Percentiles rank a stretch among this genome's conserved stretches.
Evolutionary conservation across 1,140 invertebrate genomes (phyloP).

Genomic region (Caenorhabditis inopinata): DNA sequence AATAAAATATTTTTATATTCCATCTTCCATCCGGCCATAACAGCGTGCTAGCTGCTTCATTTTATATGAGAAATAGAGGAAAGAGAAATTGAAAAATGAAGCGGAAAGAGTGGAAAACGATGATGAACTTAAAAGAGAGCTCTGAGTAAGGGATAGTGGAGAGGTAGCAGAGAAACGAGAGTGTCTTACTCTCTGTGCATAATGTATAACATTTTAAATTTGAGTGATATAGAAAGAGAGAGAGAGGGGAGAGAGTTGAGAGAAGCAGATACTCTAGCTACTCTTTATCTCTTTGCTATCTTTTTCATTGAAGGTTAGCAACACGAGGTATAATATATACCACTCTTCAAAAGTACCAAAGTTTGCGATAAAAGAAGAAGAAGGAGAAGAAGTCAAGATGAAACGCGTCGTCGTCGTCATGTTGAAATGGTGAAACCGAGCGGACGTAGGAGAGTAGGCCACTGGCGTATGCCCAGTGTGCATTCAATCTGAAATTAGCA

Average conservation of each 20-base stretch:
- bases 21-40: slow-evolving; percentile 4
- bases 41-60: not conserved
- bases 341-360: too few relatives aligned
- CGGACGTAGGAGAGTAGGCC: too few relatives aligned
- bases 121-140: not conserved
- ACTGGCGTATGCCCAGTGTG: not conserved
- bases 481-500: slow-evolving; percentile 24
- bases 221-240: not conserved
- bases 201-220: too few relatives aligned
- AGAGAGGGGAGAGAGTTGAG: not conserved
- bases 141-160: not conserved
- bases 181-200: not conserved
- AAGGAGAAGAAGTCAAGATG: too few relatives aligned
- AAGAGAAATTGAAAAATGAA: not conserved
- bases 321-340: too few relatives aligned
- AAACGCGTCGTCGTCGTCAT: too few relatives aligned
- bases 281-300: too few relatives aligned
- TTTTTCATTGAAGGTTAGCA: too few relatives aligned
- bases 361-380: too few relatives aligned
- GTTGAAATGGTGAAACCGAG: too few relatives aligned
- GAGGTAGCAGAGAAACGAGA: not conserved
- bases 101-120: too few relatives aligned
- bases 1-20: slow-evolving; percentile 17
- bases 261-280: not conserved
- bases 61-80: not conserved